A percentile compares a stretch with the other conserved stretches of the same genome.
These are phyloP conservation scores for Vulpes lagopus DNA, from an alignment of 2,113 vertebrate species.

Conservation along the genomic window DNA sequence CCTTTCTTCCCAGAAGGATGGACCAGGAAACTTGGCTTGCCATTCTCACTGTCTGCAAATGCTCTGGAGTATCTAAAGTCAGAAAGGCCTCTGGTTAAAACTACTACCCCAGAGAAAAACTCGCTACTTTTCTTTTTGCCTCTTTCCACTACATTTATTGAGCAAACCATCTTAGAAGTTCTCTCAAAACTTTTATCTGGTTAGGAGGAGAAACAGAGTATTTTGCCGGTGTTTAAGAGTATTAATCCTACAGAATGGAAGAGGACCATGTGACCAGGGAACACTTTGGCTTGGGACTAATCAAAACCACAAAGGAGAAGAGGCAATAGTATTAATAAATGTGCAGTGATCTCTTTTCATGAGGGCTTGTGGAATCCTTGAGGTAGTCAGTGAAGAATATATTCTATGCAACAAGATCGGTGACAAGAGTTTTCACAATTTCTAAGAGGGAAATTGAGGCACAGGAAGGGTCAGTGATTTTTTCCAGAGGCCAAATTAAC, in stretches of 20 bases:
- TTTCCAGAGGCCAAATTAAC: neutral
- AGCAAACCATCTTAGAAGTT: constrained; percentile 12
- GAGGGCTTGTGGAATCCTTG: neutral
- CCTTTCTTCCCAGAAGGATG: neutral
- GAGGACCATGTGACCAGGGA: neutral
- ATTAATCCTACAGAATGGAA: neutral
- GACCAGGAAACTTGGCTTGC: neutral
- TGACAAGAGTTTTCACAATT: neutral
- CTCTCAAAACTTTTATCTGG: constrained; percentile 6
- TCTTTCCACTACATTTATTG: constrained; percentile 6
- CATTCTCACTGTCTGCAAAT: neutral
- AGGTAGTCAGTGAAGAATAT: neutral
- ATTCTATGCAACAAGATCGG: neutral
- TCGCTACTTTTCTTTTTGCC: neutral
- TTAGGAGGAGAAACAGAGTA: constrained; percentile 2
- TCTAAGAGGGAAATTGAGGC: neutral
- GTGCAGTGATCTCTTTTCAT: neutral
- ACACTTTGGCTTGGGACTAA: neutral
- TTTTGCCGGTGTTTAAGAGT: neutral
- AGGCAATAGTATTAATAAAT: neutral
- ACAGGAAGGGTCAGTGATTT: neutral
- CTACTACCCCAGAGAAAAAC: neutral
- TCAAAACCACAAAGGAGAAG: neutral
- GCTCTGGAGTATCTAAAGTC: neutral
- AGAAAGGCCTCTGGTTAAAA: neutral